Conservation (phyloP, 2,888 invertebrate genomes). For the Tubiluchus corallicola region DNA sequence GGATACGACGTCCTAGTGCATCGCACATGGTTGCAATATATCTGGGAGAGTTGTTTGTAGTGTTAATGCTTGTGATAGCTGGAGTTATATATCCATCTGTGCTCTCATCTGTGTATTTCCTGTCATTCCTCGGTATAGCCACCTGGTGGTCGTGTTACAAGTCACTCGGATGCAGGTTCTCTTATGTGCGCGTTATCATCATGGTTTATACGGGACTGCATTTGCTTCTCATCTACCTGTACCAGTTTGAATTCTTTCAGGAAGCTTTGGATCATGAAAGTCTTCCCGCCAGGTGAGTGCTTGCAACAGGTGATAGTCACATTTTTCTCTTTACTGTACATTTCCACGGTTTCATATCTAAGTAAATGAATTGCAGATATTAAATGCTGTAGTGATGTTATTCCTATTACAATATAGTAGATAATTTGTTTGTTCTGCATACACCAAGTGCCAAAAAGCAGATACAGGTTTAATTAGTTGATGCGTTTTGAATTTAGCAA, state of each 20-base stretch:
- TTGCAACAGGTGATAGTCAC: neutral
- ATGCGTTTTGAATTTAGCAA: too few relatives aligned
- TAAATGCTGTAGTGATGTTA: too few relatives aligned
- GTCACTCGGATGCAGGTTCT: slow-evolving; percentile 2
- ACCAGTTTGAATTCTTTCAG: slow-evolving; percentile 67
- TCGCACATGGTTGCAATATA: neutral
- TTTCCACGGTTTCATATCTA: neutral
- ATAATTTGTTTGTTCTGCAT: too few relatives aligned
- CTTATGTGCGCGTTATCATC: slow-evolving; percentile 19
- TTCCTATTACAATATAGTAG: too few relatives aligned
- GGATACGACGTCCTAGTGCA: slow-evolving; percentile 19
- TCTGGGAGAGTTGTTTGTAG: slow-evolving; percentile 14
- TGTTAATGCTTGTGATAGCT: slow-evolving; percentile 40
- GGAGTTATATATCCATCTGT: slow-evolving; percentile 63
- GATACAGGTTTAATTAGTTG: too few relatives aligned
- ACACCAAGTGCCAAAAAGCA: too few relatives aligned
- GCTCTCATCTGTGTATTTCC: slow-evolving; percentile 63
- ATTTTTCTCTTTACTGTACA: neutral
- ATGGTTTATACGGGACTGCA: slow-evolving; percentile 52
- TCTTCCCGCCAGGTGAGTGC: slow-evolving; percentile 51
- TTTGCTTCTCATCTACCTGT: slow-evolving; percentile 48
- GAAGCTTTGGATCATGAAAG: slow-evolving; percentile 45
- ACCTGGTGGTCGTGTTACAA: slow-evolving; percentile 43
- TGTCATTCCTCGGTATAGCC: slow-evolving; percentile 60
- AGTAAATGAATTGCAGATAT: neutral